phyloP scores from a whole-genome alignment of 2,113 vertebrate genomes.

The Rhabdornis inornatus region DNA sequence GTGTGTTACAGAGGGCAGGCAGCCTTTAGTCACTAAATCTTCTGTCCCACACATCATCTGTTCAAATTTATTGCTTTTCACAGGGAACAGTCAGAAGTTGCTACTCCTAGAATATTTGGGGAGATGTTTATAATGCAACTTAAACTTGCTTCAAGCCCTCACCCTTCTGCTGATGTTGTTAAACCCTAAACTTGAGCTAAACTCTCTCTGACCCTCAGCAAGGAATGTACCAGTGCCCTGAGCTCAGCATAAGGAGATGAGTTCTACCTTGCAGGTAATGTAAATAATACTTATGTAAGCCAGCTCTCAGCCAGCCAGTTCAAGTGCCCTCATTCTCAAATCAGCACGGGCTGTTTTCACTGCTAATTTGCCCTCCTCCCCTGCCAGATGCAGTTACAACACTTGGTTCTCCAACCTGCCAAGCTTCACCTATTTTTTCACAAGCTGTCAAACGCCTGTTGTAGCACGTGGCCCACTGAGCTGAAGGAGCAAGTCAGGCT shows the following conservation, averaged over 20 bases:
- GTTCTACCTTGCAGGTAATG: neutral
- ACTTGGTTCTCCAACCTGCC: neutral
- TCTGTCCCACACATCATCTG: neutral
- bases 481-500: neutral
- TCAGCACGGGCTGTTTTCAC: neutral
- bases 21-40: neutral
- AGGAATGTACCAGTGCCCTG: neutral
- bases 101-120: neutral
- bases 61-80: neutral
- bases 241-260: neutral
- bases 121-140: neutral
- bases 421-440: neutral
- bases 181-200: neutral
- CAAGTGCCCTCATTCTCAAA: neutral
- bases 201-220: neutral
- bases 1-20: neutral
- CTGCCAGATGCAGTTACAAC: neutral
- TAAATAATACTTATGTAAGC: neutral
- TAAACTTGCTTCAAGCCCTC: neutral
- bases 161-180: neutral
- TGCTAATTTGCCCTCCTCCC: neutral
- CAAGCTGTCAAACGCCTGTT: neutral
- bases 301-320: neutral
- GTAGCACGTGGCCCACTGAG: neutral
- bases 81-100: neutral